These are phyloP conservation scores for Oryzias curvinotus DNA, from an alignment of 2,113 vertebrate genomes.

Conservation along the genomic window DNA sequence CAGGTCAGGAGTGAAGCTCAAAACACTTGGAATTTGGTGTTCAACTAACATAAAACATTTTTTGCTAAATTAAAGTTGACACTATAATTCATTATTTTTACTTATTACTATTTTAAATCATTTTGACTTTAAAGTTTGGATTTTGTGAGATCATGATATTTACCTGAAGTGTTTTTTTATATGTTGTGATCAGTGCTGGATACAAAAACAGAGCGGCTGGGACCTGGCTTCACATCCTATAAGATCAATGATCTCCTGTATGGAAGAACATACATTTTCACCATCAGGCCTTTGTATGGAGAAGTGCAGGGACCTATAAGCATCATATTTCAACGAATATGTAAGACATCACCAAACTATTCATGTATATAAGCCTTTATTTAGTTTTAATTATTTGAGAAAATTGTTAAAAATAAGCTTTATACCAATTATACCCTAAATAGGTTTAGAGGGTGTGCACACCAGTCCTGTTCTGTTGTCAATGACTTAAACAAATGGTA, in stretches of 20 bases:
- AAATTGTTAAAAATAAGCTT: too few relatives aligned
- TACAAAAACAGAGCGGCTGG: constrained; percentile 72
- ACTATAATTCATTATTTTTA: too few relatives aligned
- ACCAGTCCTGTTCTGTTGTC: too few relatives aligned
- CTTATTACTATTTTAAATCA: too few relatives aligned
- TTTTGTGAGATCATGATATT: too few relatives aligned
- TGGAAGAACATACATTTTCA: constrained; percentile 80
- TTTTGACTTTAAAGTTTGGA: too few relatives aligned
- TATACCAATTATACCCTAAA: too few relatives aligned
- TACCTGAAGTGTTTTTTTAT: constrained; percentile 1
- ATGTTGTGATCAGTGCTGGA: constrained; percentile 74
- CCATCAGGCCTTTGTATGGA: constrained; percentile 82
- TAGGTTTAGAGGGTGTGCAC: too few relatives aligned
- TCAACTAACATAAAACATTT: not conserved
- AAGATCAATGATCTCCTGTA: constrained; percentile 74
- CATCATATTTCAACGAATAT: constrained; percentile 73
- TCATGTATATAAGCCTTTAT: not conserved
- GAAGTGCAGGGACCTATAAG: constrained; percentile 76
- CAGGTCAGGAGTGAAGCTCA: constrained; percentile 70
- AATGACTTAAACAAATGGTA: too few relatives aligned
- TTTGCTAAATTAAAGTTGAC: too few relatives aligned
- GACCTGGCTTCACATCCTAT: constrained; percentile 67
- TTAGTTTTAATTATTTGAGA: too few relatives aligned
- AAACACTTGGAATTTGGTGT: not conserved
- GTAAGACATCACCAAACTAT: constrained; percentile 57